Conservation (phyloP, 2,888 invertebrate species). For the Chromoteleia sp. region DNA sequence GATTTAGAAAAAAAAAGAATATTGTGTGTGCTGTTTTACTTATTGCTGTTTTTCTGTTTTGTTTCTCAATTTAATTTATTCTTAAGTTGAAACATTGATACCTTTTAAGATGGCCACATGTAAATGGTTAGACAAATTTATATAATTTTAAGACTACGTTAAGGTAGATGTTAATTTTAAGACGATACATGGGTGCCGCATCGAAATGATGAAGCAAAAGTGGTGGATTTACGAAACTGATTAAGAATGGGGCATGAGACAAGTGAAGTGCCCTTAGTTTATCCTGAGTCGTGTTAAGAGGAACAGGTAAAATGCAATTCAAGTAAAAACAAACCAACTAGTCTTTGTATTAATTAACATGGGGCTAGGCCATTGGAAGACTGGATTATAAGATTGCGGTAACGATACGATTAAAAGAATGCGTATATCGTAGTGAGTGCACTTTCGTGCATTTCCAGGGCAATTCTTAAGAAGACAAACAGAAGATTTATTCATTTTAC, state of each 20-base stretch:
- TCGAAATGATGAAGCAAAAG: slow-evolving; percentile 86
- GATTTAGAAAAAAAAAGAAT: slow-evolving; percentile 60
- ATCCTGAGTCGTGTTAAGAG: slow-evolving; percentile 81
- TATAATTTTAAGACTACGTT: slow-evolving; percentile 85
- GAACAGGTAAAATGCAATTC: slow-evolving; percentile 46
- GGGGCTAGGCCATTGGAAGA: slow-evolving; percentile 77
- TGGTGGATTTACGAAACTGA: no score
- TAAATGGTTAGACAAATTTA: slow-evolving; percentile 70
- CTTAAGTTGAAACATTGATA: slow-evolving; percentile 51
- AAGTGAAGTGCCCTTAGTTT: slow-evolving; percentile 84
- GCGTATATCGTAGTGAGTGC: no score
- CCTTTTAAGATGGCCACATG: slow-evolving; percentile 77
- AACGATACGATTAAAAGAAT: no score
- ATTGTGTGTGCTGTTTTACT: slow-evolving; percentile 61
- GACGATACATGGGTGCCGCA: slow-evolving; percentile 87
- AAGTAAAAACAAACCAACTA: slow-evolving; percentile 72
- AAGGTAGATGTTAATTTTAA: slow-evolving; percentile 79
- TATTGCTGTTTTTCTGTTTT: slow-evolving; percentile 53
- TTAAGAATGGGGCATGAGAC: slow-evolving; percentile 79
- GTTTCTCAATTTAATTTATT: slow-evolving; percentile 61
- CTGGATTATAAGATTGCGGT: slow-evolving; percentile 43
- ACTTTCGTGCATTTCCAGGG: not conserved
- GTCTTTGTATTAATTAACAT: slow-evolving; percentile 82
- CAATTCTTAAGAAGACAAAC: slow-evolving; percentile 23
- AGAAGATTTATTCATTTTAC: slow-evolving; percentile 73